These are phyloP conservation scores for Anolis apletophallus DNA, from an alignment of 2,797 vertebrate species.

Conservation along the genomic window DNA sequence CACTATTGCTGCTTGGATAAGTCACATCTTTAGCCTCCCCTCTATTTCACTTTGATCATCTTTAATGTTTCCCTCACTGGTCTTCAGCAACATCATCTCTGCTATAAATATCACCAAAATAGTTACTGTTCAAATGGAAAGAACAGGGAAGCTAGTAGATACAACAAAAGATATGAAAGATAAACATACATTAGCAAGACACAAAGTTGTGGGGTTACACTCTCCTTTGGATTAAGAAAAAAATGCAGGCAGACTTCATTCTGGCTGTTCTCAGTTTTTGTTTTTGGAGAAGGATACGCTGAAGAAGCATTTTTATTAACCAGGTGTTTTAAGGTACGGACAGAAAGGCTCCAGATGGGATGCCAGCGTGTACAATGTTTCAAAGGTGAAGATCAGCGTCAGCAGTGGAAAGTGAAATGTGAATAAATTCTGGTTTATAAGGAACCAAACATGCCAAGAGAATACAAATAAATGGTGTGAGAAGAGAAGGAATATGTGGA, in stretches of 20 bases:
- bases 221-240: not conserved
- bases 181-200: not conserved
- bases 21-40: no score
- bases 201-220: not conserved
- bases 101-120: not conserved
- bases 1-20: no score
- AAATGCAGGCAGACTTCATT: not conserved
- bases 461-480: not conserved
- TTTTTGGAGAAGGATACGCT: not conserved
- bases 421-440: not conserved
- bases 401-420: not conserved
- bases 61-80: not conserved
- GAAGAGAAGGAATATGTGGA: no score
- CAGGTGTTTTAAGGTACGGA: not conserved
- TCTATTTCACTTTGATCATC: no score
- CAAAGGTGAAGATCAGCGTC: not conserved
- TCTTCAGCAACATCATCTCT: not conserved
- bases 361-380: not conserved
- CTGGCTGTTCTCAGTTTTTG: not conserved
- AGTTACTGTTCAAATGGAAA: constrained; percentile 12
- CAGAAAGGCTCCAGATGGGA: not conserved
- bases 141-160: not conserved
- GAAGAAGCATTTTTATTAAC: not conserved
- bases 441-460: not conserved
- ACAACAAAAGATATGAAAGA: not conserved